Evolutionary conservation across 1,140 invertebrate genomes (phyloP).

Genomic region (Zaprionus tsacasi): DNA sequence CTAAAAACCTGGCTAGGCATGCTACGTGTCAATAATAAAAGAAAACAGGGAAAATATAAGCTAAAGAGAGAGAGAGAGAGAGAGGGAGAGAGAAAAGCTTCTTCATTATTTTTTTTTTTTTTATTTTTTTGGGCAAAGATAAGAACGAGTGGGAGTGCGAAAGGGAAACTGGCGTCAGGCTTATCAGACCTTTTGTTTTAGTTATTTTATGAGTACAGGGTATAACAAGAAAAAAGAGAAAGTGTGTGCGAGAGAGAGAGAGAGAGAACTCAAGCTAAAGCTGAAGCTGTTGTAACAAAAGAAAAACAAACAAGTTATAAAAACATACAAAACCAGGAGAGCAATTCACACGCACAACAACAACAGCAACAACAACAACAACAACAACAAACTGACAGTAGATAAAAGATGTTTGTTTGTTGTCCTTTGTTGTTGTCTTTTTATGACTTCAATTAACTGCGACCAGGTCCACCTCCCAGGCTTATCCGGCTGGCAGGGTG

Average conservation of each 20-base stretch:
- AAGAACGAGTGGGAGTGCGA: not conserved
- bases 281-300: conserved; percentile 20
- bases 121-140: not conserved
- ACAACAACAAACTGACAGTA: conserved; percentile 23
- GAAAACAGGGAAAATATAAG: not conserved
- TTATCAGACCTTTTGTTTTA: conserved; percentile 12
- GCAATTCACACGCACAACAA: conserved; percentile 72
- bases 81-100: not conserved
- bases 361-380: conserved; percentile 39
- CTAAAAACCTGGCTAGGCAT: not conserved
- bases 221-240: conserved; percentile 6
- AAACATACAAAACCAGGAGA: conserved; percentile 61
- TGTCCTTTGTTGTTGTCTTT: conserved; percentile 68
- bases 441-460: conserved; percentile 80
- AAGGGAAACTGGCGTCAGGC: not conserved
- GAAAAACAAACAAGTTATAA: conserved; percentile 46
- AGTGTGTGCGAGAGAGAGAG: not conserved
- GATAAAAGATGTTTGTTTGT: conserved; percentile 73
- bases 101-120: not conserved
- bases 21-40: not conserved
- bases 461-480: conserved; percentile 54
- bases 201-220: conserved; percentile 17
- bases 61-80: not conserved
- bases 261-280: not conserved
- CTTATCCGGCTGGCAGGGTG: conserved; percentile 13